These are phyloP conservation scores for Zaprionus ghesquierei DNA, from an alignment of 1,140 invertebrate genomes.

Conservation along the genomic window DNA sequence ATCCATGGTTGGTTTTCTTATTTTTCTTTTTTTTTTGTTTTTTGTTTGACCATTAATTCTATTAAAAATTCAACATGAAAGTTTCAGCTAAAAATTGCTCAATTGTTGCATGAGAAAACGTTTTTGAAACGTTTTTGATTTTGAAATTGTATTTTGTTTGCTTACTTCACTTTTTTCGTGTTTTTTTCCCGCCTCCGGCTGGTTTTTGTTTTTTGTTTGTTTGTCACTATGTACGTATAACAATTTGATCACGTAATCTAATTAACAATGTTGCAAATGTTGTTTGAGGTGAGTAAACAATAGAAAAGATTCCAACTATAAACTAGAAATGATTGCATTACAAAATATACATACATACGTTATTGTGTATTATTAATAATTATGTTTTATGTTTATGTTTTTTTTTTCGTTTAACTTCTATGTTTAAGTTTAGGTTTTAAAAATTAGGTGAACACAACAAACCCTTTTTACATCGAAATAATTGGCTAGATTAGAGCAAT, in stretches of 20 bases:
- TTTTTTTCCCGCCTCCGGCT: conserved; percentile 14
- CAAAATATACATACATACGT: neutral
- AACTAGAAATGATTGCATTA: conserved; percentile 17
- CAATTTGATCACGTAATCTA: conserved; percentile 53
- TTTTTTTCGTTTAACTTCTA: conserved; percentile 2
- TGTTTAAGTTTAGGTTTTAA: conserved; percentile 36
- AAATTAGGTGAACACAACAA: conserved; percentile 76
- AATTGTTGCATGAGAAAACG: conserved; percentile 60
- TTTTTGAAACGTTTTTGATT: conserved; percentile 63
- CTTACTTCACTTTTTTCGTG: conserved; percentile 47
- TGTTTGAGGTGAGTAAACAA: conserved; percentile 16
- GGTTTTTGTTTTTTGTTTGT: conserved; percentile 33
- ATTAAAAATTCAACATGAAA: conserved; percentile 73
- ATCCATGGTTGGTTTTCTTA: too few species aligned
- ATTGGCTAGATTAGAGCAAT: conserved; percentile 71
- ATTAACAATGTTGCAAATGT: conserved; percentile 56
- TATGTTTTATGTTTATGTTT: neutral
- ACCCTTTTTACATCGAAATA: conserved; percentile 70
- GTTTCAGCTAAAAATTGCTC: conserved; percentile 75
- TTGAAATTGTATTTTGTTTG: conserved; percentile 51
- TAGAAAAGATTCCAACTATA: conserved; percentile 36
- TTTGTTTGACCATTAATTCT: conserved; percentile 34
- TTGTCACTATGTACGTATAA: conserved; percentile 35
- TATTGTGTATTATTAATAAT: conserved; percentile 1
- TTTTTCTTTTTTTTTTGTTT: conserved; percentile 48